Percentiles rank a stretch among this genome's conserved stretches.
Conservation (phyloP, 2,888 invertebrate genomes). For the Reticulitermes lucifugus region DNA sequence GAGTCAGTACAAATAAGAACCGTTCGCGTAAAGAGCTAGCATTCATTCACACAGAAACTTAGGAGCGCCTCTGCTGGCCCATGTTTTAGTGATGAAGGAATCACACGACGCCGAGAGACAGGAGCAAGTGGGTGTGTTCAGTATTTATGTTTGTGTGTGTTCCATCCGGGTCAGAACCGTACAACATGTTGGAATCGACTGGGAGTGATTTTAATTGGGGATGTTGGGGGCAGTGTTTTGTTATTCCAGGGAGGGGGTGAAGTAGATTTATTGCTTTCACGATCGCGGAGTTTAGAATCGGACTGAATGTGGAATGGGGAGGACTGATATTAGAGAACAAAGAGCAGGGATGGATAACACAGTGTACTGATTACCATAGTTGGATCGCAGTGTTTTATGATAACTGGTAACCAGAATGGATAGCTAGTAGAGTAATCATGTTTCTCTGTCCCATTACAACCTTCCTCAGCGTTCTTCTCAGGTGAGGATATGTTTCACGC, state of each 20-base stretch:
- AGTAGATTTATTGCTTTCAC: conserved; percentile 28
- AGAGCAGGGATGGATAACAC: neutral
- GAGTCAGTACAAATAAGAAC: too few species aligned
- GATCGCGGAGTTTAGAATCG: conserved; percentile 21
- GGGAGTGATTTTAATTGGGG: conserved; percentile 31
- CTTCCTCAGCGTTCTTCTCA: too few species aligned
- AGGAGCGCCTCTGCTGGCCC: neutral
- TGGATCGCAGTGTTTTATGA: too few species aligned
- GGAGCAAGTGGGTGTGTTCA: neutral
- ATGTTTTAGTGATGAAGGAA: neutral
- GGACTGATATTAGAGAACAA: conserved; percentile 10
- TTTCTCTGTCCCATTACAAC: too few species aligned
- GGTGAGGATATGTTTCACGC: too few species aligned
- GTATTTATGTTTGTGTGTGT: conserved; percentile 13
- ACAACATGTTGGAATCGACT: conserved; percentile 22
- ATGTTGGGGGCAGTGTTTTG: conserved; percentile 17
- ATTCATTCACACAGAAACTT: neutral
- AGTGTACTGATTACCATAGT: neutral
- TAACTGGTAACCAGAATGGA: too few species aligned
- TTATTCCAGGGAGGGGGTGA: neutral
- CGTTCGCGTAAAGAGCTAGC: too few species aligned
- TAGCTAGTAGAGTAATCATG: too few species aligned
- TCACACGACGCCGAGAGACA: neutral
- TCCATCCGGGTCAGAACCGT: neutral
- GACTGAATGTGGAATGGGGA: conserved; percentile 4